phyloP scores from a whole-genome alignment of 1,140 invertebrate species.

The Matsumurasca onukii region DNA sequence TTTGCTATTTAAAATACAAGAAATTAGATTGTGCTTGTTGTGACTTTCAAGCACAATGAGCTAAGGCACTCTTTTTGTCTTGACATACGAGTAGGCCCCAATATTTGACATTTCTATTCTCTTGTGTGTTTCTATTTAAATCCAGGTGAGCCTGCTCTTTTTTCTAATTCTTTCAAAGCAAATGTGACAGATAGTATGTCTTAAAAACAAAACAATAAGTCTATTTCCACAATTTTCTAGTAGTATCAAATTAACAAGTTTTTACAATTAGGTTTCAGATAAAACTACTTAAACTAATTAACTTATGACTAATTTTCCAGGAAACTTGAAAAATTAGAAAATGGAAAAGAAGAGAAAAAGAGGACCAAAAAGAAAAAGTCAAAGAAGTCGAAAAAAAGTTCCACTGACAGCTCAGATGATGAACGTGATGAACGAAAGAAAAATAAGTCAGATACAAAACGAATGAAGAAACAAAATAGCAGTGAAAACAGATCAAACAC shows the following conservation, averaged over 20 bases:
- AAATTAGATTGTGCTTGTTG: no score
- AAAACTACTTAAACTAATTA: background rate
- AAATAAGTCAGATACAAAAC: no score
- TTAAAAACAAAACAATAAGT: background rate
- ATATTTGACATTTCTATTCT: background rate
- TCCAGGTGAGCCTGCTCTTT: no score
- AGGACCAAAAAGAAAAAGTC: conserved; percentile 23
- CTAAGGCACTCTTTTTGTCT: no score
- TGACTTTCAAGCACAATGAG: no score
- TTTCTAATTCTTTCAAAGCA: background rate
- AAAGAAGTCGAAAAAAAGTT: no score
- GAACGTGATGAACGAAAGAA: no score
- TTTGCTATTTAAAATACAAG: no score
- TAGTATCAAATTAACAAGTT: background rate
- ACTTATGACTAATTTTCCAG: background rate
- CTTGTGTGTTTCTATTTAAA: background rate
- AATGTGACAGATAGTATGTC: background rate
- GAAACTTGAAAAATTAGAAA: conserved; percentile 23
- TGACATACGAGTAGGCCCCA: no score
- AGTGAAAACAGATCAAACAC: no score
- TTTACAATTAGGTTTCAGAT: background rate
- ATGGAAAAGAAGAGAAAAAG: conserved; percentile 1
- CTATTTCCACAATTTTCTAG: background rate
- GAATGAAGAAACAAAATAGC: no score
- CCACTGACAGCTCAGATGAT: no score